Percentiles rank a stretch among this genome's conserved stretches.
phyloP scores from a whole-genome alignment of 2,888 invertebrate genomes.

The Drosophila antonietae region DNA sequence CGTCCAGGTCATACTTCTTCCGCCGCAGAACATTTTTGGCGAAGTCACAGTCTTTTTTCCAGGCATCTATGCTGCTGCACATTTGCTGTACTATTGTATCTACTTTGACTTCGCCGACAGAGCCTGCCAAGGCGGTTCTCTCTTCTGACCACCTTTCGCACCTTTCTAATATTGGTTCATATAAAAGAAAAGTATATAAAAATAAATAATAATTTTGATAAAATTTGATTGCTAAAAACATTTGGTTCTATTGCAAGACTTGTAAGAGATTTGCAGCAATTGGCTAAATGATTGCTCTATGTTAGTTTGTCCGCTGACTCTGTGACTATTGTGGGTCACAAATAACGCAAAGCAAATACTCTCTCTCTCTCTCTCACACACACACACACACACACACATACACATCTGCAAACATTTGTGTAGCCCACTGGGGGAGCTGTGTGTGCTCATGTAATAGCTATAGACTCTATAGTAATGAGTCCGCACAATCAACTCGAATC shows the following conservation, averaged over 20 bases:
- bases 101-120: too few species aligned
- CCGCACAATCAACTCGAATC: conserved; percentile 58
- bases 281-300: conserved; percentile 19
- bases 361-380: not conserved
- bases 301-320: conserved; percentile 7
- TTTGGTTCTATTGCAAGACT: not conserved
- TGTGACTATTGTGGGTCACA: conserved; percentile 38
- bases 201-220: not conserved
- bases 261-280: conserved; percentile 12
- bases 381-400: not conserved
- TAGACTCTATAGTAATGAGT: conserved; percentile 16
- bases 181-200: not conserved
- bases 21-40: too few species aligned
- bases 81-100: too few species aligned
- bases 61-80: too few species aligned
- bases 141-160: too few species aligned
- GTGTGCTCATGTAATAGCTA: conserved; percentile 23
- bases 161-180: too few species aligned
- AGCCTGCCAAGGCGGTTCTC: too few species aligned
- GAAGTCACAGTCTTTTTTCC: too few species aligned
- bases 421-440: not conserved
- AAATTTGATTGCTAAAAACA: not conserved
- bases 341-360: conserved; percentile 31
- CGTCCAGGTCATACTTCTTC: too few species aligned
- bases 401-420: not conserved